Base-by-base conservation (phyloP, 1,140 invertebrate species). In the Penaeus japonicus region DNA sequence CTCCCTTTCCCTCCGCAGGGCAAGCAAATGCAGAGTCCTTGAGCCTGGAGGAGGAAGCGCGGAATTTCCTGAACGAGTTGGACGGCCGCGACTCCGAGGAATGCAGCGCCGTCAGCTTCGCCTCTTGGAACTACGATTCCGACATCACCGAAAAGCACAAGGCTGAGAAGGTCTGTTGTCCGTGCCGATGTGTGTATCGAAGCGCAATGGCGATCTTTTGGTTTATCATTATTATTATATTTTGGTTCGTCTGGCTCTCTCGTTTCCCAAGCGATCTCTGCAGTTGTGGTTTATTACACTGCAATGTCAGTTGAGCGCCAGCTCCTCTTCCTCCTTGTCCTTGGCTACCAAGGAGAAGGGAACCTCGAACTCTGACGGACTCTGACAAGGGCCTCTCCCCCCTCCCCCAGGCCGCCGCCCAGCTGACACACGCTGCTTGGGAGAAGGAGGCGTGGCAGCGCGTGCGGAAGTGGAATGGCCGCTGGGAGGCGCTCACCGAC, bases 401-500 rank as follows among this genome's bases (percentile, higher is more conserved):
- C 78, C 59, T 62, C 27, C 27, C 24, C 3, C n/a, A 90, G 89
- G 85, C 82, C 47, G 57, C 39, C 2, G 89, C 89, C 12, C 86
- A 88, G 77, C 80, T 90, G 81, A 82, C 80, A 55, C 85, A 88
- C 39, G 89, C 89, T 4, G 59, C 39, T 22, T 88, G 86, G 85
- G 55, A 90, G 82, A 90, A 88, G 85, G 62, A 85, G 20, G 24
- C 83, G 24, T 90, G 85, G 85, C 55, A 57, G 47, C 59, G 32
- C 12, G 89, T 90, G 39, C 27, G 59, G 47, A 55, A 85, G n/a
- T 90, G 89, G 89, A 62, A 85, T 1, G 82, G 80, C 22, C 53
- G 53, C 86, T 93, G 94, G 91, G 94, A 94, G 24, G 93, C 92
- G 10, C 94, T 98, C 57, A 93, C 94, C 5, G 96, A 98, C 92